These are phyloP conservation scores for Nephrocerus scutellatus DNA, from an alignment of 2,888 invertebrate species.

Conservation along the genomic window DNA sequence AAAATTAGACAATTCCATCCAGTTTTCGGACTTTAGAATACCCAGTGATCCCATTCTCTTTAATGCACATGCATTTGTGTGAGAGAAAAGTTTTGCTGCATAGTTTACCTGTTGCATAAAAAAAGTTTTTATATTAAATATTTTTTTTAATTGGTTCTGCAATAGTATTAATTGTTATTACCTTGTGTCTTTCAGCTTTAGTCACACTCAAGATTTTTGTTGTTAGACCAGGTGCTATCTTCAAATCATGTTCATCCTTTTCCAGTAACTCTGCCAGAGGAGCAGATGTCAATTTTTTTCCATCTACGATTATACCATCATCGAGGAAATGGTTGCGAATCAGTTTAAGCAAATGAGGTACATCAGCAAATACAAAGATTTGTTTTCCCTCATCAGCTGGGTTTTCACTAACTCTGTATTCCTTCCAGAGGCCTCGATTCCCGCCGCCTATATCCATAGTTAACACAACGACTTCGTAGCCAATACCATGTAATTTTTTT, in stretches of 20 bases:
- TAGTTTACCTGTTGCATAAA: conserved; percentile 10
- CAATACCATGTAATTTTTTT: conserved; percentile 5
- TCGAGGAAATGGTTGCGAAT: conserved; percentile 12
- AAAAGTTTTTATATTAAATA: too few relatives aligned
- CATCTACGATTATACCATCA: not conserved
- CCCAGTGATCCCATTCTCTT: conserved; percentile 17
- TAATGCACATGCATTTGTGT: conserved; percentile 7
- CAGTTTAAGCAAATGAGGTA: conserved; percentile 11
- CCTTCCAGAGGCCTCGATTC: conserved; percentile 3
- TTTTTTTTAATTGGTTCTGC: too few relatives aligned
- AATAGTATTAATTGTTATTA: conserved; percentile 5
- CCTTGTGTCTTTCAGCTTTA: conserved; percentile 8
- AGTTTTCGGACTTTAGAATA: conserved; percentile 2
- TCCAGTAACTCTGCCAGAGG: conserved; percentile 5
- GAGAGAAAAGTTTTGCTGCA: conserved; percentile 7
- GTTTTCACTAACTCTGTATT: conserved; percentile 1
- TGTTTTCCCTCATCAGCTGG: conserved; percentile 1
- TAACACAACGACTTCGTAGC: conserved; percentile 6
- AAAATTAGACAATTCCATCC: too few relatives aligned
- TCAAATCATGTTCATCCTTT: not conserved
- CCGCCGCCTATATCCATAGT: conserved; percentile 5
- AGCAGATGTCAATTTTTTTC: conserved; percentile 1
- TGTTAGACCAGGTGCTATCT: conserved; percentile 5
- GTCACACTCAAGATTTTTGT: not conserved
- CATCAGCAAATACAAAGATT: conserved; percentile 6